phyloP scores from a whole-genome alignment of 1,140 invertebrate genomes.

The Saxidomus purpurata region DNA sequence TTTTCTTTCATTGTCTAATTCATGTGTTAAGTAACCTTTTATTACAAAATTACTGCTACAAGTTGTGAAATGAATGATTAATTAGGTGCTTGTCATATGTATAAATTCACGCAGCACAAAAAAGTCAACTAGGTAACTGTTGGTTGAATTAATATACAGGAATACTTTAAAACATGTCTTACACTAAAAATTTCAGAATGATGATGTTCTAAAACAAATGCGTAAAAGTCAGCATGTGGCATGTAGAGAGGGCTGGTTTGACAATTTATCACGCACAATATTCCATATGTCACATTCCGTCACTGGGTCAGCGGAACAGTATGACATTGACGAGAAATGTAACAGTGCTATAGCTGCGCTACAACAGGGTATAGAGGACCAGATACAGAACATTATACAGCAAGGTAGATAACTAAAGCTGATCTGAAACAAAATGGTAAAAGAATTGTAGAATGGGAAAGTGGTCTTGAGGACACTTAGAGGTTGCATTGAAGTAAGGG shows the following conservation, averaged over 20 bases:
- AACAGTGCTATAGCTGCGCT: constrained; percentile 55
- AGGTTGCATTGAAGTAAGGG: no score
- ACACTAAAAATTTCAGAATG: constrained; percentile 57
- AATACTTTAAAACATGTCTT: constrained; percentile 67
- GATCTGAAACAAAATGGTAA: no score
- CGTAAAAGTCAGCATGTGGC: constrained; percentile 70
- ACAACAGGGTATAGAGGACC: constrained; percentile 58
- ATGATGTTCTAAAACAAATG: constrained; percentile 69
- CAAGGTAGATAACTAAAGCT: constrained; percentile 67
- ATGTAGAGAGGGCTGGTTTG: constrained; percentile 77
- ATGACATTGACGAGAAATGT: constrained; percentile 58
- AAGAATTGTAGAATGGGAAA: no score
- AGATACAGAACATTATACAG: constrained; percentile 68
- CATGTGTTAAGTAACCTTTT: no score
- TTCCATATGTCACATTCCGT: constrained; percentile 70
- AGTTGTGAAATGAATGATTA: no score
- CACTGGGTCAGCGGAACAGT: constrained; percentile 48
- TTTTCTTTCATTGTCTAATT: no score
- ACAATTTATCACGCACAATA: constrained; percentile 72
- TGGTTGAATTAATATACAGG: no score
- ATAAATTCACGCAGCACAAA: no score
- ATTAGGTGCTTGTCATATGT: no score
- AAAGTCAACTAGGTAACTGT: no score
- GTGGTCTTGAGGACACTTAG: no score
- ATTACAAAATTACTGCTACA: no score